Percentiles rank a stretch among this genome's conserved stretches.
Conservation (phyloP, 2,888 invertebrate genomes). For the Malacosoma neustria region DNA sequence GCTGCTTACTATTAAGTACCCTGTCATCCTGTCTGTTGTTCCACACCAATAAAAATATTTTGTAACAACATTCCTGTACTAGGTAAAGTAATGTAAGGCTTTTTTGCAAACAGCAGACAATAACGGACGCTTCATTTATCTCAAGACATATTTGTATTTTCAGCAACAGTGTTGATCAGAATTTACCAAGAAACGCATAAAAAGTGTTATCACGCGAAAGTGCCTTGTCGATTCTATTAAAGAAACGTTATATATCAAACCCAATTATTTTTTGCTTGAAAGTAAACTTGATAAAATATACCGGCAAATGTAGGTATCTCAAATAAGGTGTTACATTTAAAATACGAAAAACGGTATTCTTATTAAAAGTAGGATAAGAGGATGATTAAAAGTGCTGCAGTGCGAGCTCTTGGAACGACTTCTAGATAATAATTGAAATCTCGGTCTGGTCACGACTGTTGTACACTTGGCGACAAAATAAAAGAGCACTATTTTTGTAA, state of each 20-base stretch:
- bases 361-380: conserved; percentile 45
- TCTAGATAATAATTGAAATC: conserved; percentile 72
- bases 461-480: conserved; percentile 36
- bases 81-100: no score
- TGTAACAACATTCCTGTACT: no score
- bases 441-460: conserved; percentile 66
- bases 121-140: no score
- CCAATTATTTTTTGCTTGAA: not conserved
- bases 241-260: not conserved
- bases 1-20: no score
- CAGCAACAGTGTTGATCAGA: no score
- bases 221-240: not conserved
- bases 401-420: conserved; percentile 54
- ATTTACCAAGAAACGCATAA: not conserved
- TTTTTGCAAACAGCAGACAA: no score
- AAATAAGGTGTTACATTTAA: conserved; percentile 17
- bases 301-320: conserved; percentile 7
- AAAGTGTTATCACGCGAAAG: not conserved
- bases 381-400: conserved; percentile 59
- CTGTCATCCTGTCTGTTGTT: no score
- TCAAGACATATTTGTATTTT: no score
- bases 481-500: not conserved
- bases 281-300: not conserved
- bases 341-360: conserved; percentile 31
- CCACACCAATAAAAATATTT: no score